Base-by-base conservation (phyloP, 2,888 invertebrate genomes). In the Notodonta dromedarius region DNA sequence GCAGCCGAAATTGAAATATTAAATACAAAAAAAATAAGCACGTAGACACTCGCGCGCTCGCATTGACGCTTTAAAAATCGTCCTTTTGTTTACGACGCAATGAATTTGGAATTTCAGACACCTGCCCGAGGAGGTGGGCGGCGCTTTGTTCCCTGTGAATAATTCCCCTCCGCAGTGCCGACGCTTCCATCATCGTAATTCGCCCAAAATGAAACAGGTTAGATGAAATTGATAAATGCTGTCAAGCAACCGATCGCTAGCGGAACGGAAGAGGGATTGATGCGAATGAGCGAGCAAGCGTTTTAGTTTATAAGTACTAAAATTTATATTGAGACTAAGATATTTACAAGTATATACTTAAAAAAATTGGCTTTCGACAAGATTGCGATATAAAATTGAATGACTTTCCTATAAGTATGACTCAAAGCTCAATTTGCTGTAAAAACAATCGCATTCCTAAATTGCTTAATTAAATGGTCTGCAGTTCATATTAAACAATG, bases 81-180 rank as follows among this genome's bases (percentile, higher is more conserved):
- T 84, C 79, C 84, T 83, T 83, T 88, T 90, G 88, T 90, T 88
- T 89, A 87, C 85, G 85, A 80, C 79, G 87, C 87, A 85, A 90
- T 90, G 89, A 89, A 90, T 90, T 86, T 78, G 73, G 80, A 83
- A 87, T 87, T 86, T 84, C 84, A 86, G 87, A 85, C 85, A 87
- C 84, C 88, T 86, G 87, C 84, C 83, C 78, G 79, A 77, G 82
- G 83, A 83, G 82, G 80, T 78, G 81, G 85, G 84, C 78, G 81
- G 76, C 78, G 78, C 87, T 84, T 89, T 89, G 89, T 89, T 86
- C 82, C 69, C 71, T 70, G 82, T 85, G 84, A 89, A 88, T 88
- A 86, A 89, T 88, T 85, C 79, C 63, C 78, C 67, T 66, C 63
- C 73, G 54, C 54, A 63, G 63, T 64, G 70, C 59, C 69, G 66